A percentile compares a stretch with the other conserved stretches of the same genome.
Conservation (phyloP, 2,797 vertebrate species). For the Leptodactylus fallax region DNA sequence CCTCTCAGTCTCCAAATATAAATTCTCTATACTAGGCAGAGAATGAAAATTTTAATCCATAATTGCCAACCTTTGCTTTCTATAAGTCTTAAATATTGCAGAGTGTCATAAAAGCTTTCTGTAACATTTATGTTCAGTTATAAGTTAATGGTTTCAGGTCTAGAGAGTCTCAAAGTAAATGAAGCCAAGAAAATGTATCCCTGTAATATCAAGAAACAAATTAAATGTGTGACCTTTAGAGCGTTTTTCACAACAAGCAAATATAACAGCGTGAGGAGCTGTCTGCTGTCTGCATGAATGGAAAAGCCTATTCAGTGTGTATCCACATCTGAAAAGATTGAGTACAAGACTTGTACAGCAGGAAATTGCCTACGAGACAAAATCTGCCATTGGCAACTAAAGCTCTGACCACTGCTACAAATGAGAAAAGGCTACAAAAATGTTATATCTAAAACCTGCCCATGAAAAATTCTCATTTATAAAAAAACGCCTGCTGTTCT, state of each 20-base stretch:
- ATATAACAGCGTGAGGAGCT: slow-evolving; percentile 45
- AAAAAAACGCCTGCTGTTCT: not conserved
- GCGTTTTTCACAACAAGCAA: slow-evolving; percentile 43
- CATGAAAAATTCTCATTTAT: not conserved
- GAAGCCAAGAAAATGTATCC: slow-evolving; percentile 46
- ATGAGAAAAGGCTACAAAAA: not conserved
- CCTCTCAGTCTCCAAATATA: not conserved
- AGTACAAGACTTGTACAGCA: slow-evolving; percentile 32
- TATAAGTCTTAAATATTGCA: slow-evolving; percentile 16
- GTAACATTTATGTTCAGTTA: slow-evolving; percentile 32
- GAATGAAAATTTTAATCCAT: not conserved
- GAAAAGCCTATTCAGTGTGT: slow-evolving; percentile 34
- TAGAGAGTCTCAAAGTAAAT: slow-evolving; percentile 26
- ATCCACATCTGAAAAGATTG: slow-evolving; percentile 44
- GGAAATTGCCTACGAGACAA: slow-evolving; percentile 45
- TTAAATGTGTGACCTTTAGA: slow-evolving; percentile 53
- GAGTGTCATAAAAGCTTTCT: slow-evolving; percentile 7
- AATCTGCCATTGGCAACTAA: slow-evolving; percentile 32
- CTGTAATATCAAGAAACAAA: slow-evolving; percentile 54
- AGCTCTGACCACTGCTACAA: not conserved
- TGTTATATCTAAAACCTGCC: not conserved
- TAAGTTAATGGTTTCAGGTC: slow-evolving; percentile 46
- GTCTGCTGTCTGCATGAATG: slow-evolving; percentile 47
- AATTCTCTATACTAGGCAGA: not conserved
- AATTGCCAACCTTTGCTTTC: not conserved